A percentile compares a stretch with the other conserved stretches of the same genome.
Conservation (phyloP, 2,113 vertebrate species). For the Candoia aspera region DNA sequence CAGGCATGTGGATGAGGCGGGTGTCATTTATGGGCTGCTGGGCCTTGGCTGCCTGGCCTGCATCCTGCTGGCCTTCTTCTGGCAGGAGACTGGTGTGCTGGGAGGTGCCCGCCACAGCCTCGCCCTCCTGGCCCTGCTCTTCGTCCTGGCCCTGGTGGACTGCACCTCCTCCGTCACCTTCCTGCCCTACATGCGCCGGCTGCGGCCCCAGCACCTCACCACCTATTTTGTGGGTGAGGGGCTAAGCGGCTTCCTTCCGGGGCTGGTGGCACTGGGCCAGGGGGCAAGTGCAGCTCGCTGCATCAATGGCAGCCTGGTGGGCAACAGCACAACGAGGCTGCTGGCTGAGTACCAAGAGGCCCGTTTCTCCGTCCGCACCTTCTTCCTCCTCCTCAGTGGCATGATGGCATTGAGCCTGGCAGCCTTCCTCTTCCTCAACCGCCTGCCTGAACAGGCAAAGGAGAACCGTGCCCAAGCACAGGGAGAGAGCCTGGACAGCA, state of each 20-base stretch:
- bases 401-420: constrained; percentile 78
- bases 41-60: constrained; percentile 68
- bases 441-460: constrained; percentile 61
- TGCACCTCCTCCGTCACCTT: constrained; percentile 87
- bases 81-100: constrained; percentile 71
- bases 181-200: constrained; percentile 81
- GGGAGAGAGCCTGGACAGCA: fast-evolving
- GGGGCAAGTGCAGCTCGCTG: constrained; percentile 78
- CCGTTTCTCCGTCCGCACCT: constrained; percentile 74
- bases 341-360: constrained; percentile 69
- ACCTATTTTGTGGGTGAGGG: constrained; percentile 85
- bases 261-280: constrained; percentile 77
- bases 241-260: constrained; percentile 80
- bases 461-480: constrained; percentile 19
- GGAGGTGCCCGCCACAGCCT: constrained; percentile 66
- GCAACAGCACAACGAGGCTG: constrained; percentile 39
- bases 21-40: constrained; percentile 74
- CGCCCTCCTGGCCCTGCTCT: constrained; percentile 75
- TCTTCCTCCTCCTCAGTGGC: constrained; percentile 79
- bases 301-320: constrained; percentile 42
- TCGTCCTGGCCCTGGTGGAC: constrained; percentile 80
- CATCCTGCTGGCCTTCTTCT: constrained; percentile 80
- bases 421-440: constrained; percentile 79
- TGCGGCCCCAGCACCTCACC: constrained; percentile 75
- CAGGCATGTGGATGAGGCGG: constrained; percentile 66